Conservation (phyloP, 64 coral and sea anemone genomes). For the Cladopsammia gracilis region DNA sequence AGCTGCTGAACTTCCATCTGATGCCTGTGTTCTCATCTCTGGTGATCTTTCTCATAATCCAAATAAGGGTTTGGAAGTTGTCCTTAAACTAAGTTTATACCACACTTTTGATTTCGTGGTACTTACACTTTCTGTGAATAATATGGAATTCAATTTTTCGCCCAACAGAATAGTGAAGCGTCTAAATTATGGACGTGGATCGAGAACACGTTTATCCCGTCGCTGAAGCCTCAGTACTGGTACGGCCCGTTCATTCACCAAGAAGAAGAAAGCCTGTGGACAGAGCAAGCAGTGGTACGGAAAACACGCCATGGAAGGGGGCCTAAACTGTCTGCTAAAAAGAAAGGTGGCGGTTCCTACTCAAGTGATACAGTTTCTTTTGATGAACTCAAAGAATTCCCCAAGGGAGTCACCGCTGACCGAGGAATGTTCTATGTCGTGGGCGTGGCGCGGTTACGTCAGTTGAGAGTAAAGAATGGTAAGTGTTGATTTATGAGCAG, state of each 20-base stretch:
- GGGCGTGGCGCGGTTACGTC: constrained; percentile 71
- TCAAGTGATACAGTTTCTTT: background rate
- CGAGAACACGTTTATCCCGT: constrained; percentile 60
- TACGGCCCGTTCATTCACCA: constrained; percentile 80
- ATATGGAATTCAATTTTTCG: too few species aligned
- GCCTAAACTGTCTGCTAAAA: constrained; percentile 21
- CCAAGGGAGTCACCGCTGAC: constrained; percentile 74
- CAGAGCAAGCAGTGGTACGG: constrained; percentile 8
- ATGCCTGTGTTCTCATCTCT: too few species aligned
- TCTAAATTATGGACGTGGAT: constrained; percentile 69
- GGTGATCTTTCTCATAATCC: too few species aligned
- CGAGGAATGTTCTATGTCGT: constrained; percentile 74
- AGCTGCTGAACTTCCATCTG: too few species aligned
- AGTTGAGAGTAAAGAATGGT: constrained; percentile 72
- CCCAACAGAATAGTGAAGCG: constrained; percentile 63
- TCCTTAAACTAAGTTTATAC: too few species aligned
- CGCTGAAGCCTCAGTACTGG: constrained; percentile 84
- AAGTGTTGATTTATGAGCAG: background rate
- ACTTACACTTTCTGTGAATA: too few species aligned
- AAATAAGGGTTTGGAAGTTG: too few species aligned
- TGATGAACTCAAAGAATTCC: constrained; percentile 45
- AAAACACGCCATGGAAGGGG: constrained; percentile 37
- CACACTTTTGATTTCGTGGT: too few species aligned
- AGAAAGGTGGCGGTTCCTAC: constrained; percentile 25
- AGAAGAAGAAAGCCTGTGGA: constrained; percentile 52